Percentiles rank a stretch among this genome's conserved stretches.
Evolutionary conservation across 1,140 invertebrate genomes (phyloP).

Genomic region (Cyphomyrmex costatus): DNA sequence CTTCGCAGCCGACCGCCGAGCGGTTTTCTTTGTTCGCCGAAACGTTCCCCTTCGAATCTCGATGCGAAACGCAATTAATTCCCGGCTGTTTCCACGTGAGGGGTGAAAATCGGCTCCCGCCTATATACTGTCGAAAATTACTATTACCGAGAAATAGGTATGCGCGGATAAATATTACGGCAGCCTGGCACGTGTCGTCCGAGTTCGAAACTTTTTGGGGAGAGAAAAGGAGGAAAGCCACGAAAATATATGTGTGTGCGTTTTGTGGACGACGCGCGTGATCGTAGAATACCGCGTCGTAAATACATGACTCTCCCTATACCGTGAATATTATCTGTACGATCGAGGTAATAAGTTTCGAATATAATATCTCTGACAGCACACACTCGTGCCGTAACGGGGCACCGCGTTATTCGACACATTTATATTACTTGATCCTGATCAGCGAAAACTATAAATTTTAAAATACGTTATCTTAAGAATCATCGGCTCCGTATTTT

Average conservation of each 20-base stretch:
- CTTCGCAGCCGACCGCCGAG: conserved; percentile 44
- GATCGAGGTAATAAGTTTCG: conserved; percentile 12
- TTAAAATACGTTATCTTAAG: neutral
- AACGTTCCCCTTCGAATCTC: conserved; percentile 62
- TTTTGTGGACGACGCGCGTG: conserved; percentile 39
- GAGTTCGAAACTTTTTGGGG: neutral
- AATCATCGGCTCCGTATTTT: neutral
- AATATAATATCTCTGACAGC: conserved; percentile 17
- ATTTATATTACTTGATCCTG: neutral
- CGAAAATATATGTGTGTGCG: conserved; percentile 23
- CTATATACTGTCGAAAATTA: conserved; percentile 46
- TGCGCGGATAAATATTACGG: conserved; percentile 56
- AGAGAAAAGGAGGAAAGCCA: neutral
- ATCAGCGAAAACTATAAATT: neutral
- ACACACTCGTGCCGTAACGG: neutral
- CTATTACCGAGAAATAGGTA: conserved; percentile 39
- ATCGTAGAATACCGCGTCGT: conserved; percentile 19
- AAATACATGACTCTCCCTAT: conserved; percentile 13
- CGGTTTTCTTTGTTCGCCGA: conserved; percentile 74
- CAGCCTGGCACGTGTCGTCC: conserved; percentile 36
- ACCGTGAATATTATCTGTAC: conserved; percentile 25
- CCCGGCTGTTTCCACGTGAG: conserved; percentile 41
- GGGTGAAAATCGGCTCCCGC: conserved; percentile 2
- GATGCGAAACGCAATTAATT: conserved; percentile 76
- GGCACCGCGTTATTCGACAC: neutral